phyloP scores from a whole-genome alignment of 92 coral and sea anemone genomes.

The Muricea muricata region DNA sequence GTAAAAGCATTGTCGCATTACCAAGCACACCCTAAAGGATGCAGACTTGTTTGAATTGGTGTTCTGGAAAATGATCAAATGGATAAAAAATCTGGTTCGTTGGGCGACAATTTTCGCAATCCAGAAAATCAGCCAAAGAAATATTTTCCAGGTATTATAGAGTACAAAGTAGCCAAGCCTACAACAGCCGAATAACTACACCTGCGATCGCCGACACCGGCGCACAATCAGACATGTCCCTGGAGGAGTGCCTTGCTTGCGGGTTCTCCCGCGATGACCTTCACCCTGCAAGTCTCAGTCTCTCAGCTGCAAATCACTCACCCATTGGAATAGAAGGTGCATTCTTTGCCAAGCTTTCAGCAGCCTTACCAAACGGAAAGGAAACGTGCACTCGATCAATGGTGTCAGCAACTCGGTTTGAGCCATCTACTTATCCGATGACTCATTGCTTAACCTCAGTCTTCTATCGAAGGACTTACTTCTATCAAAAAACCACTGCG shows the following conservation, averaged over 20 bases:
- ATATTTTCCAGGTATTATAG: too few relatives aligned
- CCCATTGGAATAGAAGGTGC: slow-evolving; percentile 75
- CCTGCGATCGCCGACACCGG: slow-evolving; percentile 62
- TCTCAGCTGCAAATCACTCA: slow-evolving; percentile 78
- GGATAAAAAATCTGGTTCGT: too few relatives aligned
- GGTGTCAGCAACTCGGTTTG: slow-evolving; percentile 68
- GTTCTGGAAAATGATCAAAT: too few relatives aligned
- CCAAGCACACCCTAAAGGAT: too few relatives aligned
- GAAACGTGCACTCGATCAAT: slow-evolving; percentile 59
- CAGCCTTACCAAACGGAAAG: slow-evolving; percentile 26
- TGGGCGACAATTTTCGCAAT: too few relatives aligned
- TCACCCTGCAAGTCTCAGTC: slow-evolving; percentile 39
- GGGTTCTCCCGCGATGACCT: slow-evolving; percentile 58
- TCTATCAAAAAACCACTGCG: too few relatives aligned
- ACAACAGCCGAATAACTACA: not conserved
- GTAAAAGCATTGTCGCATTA: too few relatives aligned
- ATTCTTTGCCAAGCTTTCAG: slow-evolving; percentile 67
- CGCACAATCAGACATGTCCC: slow-evolving; percentile 54
- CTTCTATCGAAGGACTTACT: too few relatives aligned
- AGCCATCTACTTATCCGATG: slow-evolving; percentile 69
- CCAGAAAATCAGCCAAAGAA: too few relatives aligned
- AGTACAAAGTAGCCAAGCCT: slow-evolving; percentile 17
- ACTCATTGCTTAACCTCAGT: slow-evolving; percentile 67
- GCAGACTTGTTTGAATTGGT: too few relatives aligned
- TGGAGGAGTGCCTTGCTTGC: slow-evolving; percentile 56